Evolutionary conservation across 1,140 invertebrate genomes (phyloP).

Genomic region (Calephelis nemesis): DNA sequence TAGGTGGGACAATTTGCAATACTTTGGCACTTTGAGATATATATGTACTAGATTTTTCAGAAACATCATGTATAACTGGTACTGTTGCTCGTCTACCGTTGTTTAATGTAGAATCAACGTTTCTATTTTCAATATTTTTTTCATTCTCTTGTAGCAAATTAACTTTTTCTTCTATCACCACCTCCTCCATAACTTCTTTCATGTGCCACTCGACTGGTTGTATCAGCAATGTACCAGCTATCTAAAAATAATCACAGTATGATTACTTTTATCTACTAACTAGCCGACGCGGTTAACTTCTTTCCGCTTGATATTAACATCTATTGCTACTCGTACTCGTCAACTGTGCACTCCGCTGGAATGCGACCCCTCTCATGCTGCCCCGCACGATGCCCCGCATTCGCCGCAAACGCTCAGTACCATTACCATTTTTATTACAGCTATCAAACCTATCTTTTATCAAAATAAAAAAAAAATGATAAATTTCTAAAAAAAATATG

Average conservation of each 20-base stretch:
- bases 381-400: too few species aligned
- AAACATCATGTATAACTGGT: conserved; percentile 34
- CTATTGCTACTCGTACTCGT: too few species aligned
- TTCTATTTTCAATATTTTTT: conserved; percentile 45
- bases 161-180: conserved; percentile 54
- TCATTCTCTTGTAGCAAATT: conserved; percentile 51
- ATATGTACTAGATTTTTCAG: conserved; percentile 33
- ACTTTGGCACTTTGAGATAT: conserved; percentile 49
- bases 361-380: too few species aligned
- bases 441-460: background rate
- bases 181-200: conserved; percentile 63
- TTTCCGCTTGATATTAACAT: too few species aligned
- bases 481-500: too few species aligned
- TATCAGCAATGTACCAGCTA: conserved; percentile 71
- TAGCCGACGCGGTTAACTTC: too few species aligned
- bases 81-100: conserved; percentile 39
- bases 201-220: conserved; percentile 79
- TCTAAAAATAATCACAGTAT: conserved; percentile 53
- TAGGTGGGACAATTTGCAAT: conserved; percentile 33
- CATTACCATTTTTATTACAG: too few species aligned
- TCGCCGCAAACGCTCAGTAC: too few species aligned
- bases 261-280: too few species aligned
- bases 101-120: conserved; percentile 33
- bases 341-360: too few species aligned
- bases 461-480: too few species aligned